Conservation (phyloP, 2,888 invertebrate genomes). For the Hesperia comma region DNA sequence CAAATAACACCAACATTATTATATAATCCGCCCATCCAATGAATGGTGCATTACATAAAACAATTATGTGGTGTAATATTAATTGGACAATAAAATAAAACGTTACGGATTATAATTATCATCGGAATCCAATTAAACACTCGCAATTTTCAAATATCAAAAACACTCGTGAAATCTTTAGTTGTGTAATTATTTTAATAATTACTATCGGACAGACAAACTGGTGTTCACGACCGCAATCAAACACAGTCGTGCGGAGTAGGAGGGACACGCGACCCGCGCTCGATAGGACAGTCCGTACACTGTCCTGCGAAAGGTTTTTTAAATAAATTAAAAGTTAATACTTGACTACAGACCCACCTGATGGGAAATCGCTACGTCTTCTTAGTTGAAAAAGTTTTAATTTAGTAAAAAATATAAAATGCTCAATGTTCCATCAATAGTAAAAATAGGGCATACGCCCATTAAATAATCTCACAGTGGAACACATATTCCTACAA, state of each 20-base stretch:
- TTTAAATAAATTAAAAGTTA: too few relatives aligned
- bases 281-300: not conserved
- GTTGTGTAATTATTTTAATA: conserved; percentile 51
- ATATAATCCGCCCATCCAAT: conserved; percentile 8
- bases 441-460: too few relatives aligned
- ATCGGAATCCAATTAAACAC: conserved; percentile 45
- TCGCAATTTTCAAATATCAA: conserved; percentile 51
- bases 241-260: conserved; percentile 71
- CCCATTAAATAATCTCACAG: too few relatives aligned
- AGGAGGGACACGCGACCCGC: conserved; percentile 1
- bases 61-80: conserved; percentile 30
- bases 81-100: conserved; percentile 34
- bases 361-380: too few relatives aligned
- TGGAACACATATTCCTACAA: too few relatives aligned
- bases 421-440: too few relatives aligned
- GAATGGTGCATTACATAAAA: conserved; percentile 26
- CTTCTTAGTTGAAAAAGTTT: too few relatives aligned
- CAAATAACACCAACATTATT: not conserved
- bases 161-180: conserved; percentile 43
- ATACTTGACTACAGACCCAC: too few relatives aligned
- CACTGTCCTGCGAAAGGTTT: too few relatives aligned
- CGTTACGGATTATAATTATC: conserved; percentile 41
- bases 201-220: conserved; percentile 52
- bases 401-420: too few relatives aligned
- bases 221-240: conserved; percentile 69